Conservation (phyloP, 2,888 invertebrate species). For the Chouioia cunea region DNA sequence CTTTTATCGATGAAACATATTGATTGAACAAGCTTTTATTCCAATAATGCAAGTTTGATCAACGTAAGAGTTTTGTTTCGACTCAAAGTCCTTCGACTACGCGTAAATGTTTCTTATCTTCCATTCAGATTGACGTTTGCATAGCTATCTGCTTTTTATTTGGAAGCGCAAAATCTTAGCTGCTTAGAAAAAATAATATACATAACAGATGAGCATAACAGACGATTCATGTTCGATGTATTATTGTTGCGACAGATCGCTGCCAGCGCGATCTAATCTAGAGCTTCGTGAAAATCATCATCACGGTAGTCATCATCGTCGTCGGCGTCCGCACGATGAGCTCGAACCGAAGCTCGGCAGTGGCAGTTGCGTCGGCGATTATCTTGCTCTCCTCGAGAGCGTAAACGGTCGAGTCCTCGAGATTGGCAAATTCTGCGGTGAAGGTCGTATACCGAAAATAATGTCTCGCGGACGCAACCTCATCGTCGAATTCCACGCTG, state of each 20-base stretch:
- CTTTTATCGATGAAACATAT: no score
- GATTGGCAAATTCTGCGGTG: slow-evolving; percentile 59
- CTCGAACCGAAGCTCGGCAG: slow-evolving; percentile 24
- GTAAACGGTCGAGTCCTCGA: slow-evolving; percentile 58
- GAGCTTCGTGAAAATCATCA: neutral
- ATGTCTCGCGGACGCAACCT: slow-evolving; percentile 57
- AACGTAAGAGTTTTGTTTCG: no score
- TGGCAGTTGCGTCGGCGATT: slow-evolving; percentile 57
- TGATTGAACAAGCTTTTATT: no score
- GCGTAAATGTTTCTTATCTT: no score
- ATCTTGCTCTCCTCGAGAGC: slow-evolving; percentile 57
- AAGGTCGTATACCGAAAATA: slow-evolving; percentile 58
- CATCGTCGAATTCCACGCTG: slow-evolving; percentile 58
- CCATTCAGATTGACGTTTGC: no score
- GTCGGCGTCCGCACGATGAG: slow-evolving; percentile 43
- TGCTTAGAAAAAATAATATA: no score
- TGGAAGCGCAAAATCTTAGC: no score
- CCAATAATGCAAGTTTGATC: no score
- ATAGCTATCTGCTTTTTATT: no score
- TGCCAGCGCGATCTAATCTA: neutral
- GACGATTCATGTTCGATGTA: no score
- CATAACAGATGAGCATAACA: no score
- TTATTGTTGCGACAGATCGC: slow-evolving; percentile 14
- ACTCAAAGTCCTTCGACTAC: no score
- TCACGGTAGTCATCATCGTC: slow-evolving; percentile 35